Conservation (phyloP, 2,113 vertebrate species). For the Hypomesus transpacificus region DNA sequence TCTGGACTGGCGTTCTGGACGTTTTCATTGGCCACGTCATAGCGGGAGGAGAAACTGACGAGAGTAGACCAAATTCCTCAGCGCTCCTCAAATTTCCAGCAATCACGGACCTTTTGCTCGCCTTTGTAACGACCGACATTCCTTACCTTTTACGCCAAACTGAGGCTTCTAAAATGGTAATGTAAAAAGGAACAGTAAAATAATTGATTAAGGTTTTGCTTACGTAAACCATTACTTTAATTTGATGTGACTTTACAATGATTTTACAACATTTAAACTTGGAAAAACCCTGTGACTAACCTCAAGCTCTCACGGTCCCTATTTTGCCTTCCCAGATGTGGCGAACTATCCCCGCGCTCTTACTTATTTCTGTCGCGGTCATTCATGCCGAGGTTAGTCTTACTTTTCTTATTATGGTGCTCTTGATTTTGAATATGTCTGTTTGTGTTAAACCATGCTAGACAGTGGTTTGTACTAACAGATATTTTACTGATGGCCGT, state of each 20-base stretch:
- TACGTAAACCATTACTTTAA: no score
- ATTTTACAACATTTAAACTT: constrained; percentile 12
- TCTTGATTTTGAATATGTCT: no score
- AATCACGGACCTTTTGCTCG: constrained; percentile 51
- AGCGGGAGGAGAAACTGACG: constrained; percentile 48
- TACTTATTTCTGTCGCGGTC: constrained; percentile 59
- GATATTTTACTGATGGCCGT: no score
- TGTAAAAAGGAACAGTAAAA: no score
- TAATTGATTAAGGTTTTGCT: no score
- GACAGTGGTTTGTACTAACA: no score
- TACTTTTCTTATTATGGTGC: neutral
- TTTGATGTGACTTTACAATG: no score
- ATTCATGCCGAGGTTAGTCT: constrained; percentile 69
- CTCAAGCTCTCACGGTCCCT: constrained; percentile 10
- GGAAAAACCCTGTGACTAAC: neutral
- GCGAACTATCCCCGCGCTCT: constrained; percentile 56
- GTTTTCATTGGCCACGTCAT: constrained; percentile 54
- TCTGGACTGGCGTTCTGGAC: constrained; percentile 23
- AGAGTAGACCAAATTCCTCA: constrained; percentile 59
- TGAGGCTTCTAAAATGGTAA: constrained; percentile 55
- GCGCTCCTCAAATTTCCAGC: constrained; percentile 69
- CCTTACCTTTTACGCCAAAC: constrained; percentile 27
- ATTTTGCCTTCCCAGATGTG: constrained; percentile 66
- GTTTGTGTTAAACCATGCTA: no score
- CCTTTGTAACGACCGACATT: constrained; percentile 35